Evolutionary conservation across 2,888 invertebrate genomes (phyloP).

Genomic region (Fabriciana adippe): DNA sequence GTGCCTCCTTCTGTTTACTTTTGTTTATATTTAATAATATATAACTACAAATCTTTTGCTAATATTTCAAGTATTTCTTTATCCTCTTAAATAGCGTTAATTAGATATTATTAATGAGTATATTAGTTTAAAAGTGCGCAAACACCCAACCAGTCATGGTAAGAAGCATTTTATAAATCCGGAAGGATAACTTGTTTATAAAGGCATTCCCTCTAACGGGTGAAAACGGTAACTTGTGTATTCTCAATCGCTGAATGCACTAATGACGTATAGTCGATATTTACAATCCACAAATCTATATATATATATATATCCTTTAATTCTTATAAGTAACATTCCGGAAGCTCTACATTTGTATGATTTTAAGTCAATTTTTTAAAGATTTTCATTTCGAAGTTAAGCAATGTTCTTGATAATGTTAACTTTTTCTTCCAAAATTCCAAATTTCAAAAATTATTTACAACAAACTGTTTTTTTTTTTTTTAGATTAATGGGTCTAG

Average conservation of each 20-base stretch:
- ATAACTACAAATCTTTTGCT: too few relatives aligned
- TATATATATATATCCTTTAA: not conserved
- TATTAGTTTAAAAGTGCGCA: slow-evolving; percentile 13
- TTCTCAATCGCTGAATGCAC: slow-evolving; percentile 50
- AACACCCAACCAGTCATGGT: slow-evolving; percentile 37
- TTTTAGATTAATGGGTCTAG: not conserved
- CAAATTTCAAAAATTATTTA: too few relatives aligned
- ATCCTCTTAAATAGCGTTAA: too few relatives aligned
- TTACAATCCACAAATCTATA: slow-evolving; percentile 8
- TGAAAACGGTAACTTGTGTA: slow-evolving; percentile 53
- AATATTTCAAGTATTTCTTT: too few relatives aligned
- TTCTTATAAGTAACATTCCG: too few relatives aligned
- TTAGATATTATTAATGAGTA: not conserved
- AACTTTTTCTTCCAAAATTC: too few relatives aligned
- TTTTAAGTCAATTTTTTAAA: too few relatives aligned
- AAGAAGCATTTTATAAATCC: slow-evolving; percentile 42
- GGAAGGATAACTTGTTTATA: slow-evolving; percentile 47
- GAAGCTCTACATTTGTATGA: not conserved
- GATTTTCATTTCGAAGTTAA: too few relatives aligned
- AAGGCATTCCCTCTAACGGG: slow-evolving; percentile 51
- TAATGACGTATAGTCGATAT: slow-evolving; percentile 43
- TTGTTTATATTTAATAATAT: too few relatives aligned
- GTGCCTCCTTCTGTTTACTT: too few relatives aligned
- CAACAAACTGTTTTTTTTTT: not conserved
- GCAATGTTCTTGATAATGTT: too few relatives aligned